phyloP scores from a whole-genome alignment of 2,113 vertebrate genomes.

The Cyrtonyx montezumae region DNA sequence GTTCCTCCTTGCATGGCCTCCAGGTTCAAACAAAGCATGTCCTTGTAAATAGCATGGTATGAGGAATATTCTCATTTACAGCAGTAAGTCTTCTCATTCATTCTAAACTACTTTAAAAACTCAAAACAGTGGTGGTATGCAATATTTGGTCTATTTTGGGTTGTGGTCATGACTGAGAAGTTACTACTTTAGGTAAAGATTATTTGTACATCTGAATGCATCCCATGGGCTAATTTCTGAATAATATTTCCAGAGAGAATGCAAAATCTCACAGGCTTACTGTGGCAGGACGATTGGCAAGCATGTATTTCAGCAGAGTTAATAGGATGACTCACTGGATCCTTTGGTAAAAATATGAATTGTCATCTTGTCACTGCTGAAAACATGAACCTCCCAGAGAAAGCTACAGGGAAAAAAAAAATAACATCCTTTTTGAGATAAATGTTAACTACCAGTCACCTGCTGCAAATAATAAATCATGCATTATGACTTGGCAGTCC shows the following conservation, averaged over 20 bases:
- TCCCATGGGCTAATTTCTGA: neutral
- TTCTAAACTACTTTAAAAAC: neutral
- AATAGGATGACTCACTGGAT: slow-evolving; percentile 84
- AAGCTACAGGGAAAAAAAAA: slow-evolving; percentile 52
- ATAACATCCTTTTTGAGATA: slow-evolving; percentile 22
- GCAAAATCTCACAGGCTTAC: slow-evolving; percentile 45
- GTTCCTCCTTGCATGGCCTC: neutral
- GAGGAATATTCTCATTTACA: neutral
- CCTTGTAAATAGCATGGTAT: neutral
- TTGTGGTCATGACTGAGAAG: neutral
- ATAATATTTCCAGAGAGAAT: slow-evolving; percentile 6
- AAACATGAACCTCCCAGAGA: slow-evolving; percentile 61
- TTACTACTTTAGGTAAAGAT: neutral
- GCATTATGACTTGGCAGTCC: neutral
- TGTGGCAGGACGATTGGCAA: slow-evolving; percentile 37
- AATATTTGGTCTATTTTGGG: neutral
- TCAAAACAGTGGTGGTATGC: neutral
- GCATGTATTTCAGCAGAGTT: slow-evolving; percentile 67
- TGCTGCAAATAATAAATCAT: slow-evolving; percentile 44
- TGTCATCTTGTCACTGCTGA: slow-evolving; percentile 83
- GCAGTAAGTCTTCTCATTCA: neutral
- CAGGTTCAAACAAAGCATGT: neutral
- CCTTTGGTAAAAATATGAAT: slow-evolving; percentile 80
- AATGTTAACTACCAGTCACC: slow-evolving; percentile 31
- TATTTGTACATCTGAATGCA: neutral